Percentiles rank a stretch among this genome's conserved stretches.
phyloP scores from a whole-genome alignment of 2,888 invertebrate species.

The Nephrotoma guestfalica region DNA sequence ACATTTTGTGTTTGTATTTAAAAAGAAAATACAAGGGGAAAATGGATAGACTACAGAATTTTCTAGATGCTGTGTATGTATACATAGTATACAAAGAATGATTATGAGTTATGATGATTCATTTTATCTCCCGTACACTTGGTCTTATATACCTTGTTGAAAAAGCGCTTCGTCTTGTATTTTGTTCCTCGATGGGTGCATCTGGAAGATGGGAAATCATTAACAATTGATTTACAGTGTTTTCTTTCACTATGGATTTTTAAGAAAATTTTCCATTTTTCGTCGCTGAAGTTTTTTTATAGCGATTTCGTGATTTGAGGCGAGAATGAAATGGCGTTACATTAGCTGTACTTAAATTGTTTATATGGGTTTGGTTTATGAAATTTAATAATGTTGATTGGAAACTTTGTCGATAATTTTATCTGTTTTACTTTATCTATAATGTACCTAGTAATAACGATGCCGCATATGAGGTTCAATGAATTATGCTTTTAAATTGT shows the following conservation, averaged over 20 bases:
- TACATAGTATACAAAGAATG: background rate
- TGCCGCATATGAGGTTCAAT: too few species aligned
- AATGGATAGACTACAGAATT: background rate
- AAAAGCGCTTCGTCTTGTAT: background rate
- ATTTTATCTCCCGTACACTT: background rate
- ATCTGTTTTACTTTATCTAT: too few species aligned
- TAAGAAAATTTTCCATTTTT: background rate
- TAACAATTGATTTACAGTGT: background rate
- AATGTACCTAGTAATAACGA: too few species aligned
- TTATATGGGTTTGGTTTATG: background rate
- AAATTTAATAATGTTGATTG: background rate
- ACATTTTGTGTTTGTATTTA: background rate
- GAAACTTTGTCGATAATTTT: too few species aligned
- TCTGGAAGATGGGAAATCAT: background rate
- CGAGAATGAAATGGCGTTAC: background rate
- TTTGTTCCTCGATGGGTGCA: background rate
- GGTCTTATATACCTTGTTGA: background rate
- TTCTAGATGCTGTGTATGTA: background rate
- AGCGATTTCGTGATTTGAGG: background rate
- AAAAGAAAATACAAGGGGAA: background rate
- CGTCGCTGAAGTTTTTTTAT: background rate
- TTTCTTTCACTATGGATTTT: background rate
- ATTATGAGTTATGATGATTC: background rate
- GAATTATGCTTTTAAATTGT: too few species aligned
- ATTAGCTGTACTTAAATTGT: background rate